Evolutionary conservation across 1,140 invertebrate genomes (phyloP).

Genomic region (Lineus longissimus): DNA sequence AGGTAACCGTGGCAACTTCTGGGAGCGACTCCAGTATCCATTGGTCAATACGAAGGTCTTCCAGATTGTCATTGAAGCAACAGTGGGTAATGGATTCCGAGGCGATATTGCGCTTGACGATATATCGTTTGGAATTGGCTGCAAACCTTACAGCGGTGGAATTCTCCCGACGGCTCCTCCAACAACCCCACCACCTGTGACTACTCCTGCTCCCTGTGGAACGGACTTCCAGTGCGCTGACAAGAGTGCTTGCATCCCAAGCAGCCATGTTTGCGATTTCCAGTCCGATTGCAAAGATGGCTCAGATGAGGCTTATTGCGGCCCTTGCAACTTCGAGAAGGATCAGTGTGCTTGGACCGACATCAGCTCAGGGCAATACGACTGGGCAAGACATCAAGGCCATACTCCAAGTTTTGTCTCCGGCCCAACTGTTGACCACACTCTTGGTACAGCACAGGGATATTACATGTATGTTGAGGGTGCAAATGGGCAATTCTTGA

Average conservation of each 20-base stretch:
- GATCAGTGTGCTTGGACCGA: slow-evolving; percentile 44
- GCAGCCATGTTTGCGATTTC: slow-evolving; percentile 34
- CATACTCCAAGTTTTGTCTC: slow-evolving; percentile 15
- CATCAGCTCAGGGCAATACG: slow-evolving; percentile 34
- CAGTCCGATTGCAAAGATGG: slow-evolving; percentile 37
- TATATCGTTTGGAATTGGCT: slow-evolving; percentile 33
- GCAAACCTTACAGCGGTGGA: slow-evolving; percentile 19
- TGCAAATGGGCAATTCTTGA: slow-evolving; percentile 34
- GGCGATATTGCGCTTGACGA: slow-evolving; percentile 48
- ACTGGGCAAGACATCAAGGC: slow-evolving; percentile 30
- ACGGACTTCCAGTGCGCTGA: slow-evolving; percentile 31
- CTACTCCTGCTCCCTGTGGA: slow-evolving; percentile 27
- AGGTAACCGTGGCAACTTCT: slow-evolving; percentile 41
- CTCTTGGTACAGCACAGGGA: slow-evolving; percentile 27
- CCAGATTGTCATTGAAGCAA: slow-evolving; percentile 36
- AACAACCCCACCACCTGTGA: slow-evolving; percentile 23
- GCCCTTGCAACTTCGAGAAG: slow-evolving; percentile 45
- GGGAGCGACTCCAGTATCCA: slow-evolving; percentile 33
- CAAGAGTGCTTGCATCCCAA: slow-evolving; percentile 28
- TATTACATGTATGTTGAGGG: slow-evolving; percentile 40
- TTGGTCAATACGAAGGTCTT: slow-evolving; percentile 24
- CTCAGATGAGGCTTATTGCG: slow-evolving; percentile 45
- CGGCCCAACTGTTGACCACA: slow-evolving; percentile 25
- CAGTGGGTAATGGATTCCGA: slow-evolving; percentile 22
- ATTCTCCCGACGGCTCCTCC: slow-evolving; percentile 30